Evolutionary conservation across 37 sponge, comb jelly and placozoan genomes (phyloP), one percentile per base, ranked within the genome.

Genomic region (Beroe forskalii): DNA sequence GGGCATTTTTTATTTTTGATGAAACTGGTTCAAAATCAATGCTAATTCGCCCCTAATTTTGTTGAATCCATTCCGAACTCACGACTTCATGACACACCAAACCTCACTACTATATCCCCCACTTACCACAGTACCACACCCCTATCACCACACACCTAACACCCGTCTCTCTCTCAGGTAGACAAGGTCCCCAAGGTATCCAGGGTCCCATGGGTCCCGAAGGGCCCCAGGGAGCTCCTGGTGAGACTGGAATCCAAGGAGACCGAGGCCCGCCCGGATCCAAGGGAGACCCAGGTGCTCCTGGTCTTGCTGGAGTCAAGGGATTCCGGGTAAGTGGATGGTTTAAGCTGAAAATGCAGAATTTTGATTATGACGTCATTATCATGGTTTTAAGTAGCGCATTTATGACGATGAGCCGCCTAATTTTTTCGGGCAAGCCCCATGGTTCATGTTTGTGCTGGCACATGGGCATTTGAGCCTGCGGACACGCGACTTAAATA

Each of bases 111-210:
- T 63, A n/a, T n/a, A n/a, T n/a, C n/a, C n/a, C n/a, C n/a, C n/a
- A n/a, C n/a, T n/a, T n/a, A n/a, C n/a, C n/a, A n/a, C n/a, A n/a
- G n/a, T n/a, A n/a, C n/a, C n/a, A n/a, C n/a, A n/a, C n/a, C n/a
- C n/a, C n/a, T n/a, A n/a, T n/a, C n/a, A n/a, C n/a, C n/a, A 64
- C 6, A 12, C 28, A n/a, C 28, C 67, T 64, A 64, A 64, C 8
- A 27, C 28, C 6, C 20, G 6, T 25, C 30, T 37, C 8, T 6
- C 19, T 33, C 33, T 72, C 75, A 72, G 75, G 75, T 38, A 32
- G 75, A 72, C 75, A 72, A 72, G 75, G 75, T 38, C 75, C 75
- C 40, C 75, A 32, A 8, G 75, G 75, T 22, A 39, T 72, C 36
- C 75, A 72, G 30, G 75, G 75, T 38, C 75, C 75, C 4, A 22